Base-by-base conservation (phyloP, 2,888 invertebrate species). In the Apotomis turbidana region DNA sequence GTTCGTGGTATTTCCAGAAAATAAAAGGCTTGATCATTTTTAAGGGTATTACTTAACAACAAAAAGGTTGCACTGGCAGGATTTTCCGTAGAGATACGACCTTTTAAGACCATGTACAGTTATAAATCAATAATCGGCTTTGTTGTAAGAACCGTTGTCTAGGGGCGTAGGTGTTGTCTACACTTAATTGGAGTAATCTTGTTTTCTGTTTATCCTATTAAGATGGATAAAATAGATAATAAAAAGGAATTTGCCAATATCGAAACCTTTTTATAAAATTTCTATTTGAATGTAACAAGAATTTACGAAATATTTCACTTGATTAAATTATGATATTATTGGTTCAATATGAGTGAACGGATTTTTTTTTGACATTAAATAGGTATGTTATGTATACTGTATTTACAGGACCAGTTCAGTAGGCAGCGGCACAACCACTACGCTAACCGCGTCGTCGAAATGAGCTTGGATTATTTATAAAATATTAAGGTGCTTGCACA, bases 121-220 rank as follows among this genome's bases (percentile, higher is more conserved):
- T 62, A 81, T 84, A 81, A 84, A 84, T 83, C 83, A 81, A 78
- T 74, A 71, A 73, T 73, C 75, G 77, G 79, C 81, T 81, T 80
- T 76, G 75, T 78, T 76, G 74, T 75, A 74, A 74, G 69, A 76
- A 63, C 69, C 54, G 70, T 73, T 74, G 75, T 73, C 76, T 75
- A 62, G 52, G 70, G 62, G 76, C 64, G 78, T 80, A 78, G 79
- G 77, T 79, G 80, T 79, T 72, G 75, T 79, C 61, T 57, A 57
- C 57, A 76, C 68, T 76, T 77, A 77, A 79, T 79, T 76, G 74
- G 77, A 74, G 70, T 68, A 76, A 79, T 80, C 74, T 79, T 70
- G 71, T 76, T 78, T 78, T 78, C 76, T 77, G 13, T 68, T 55
- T 58, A 52, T 49, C 49, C 49, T 55, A 36, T 4, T 27, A 54